Percentiles rank a stretch among this genome's conserved stretches.
phyloP scores from a whole-genome alignment of 2,888 invertebrate species.

The Protodeltote pygarga region DNA sequence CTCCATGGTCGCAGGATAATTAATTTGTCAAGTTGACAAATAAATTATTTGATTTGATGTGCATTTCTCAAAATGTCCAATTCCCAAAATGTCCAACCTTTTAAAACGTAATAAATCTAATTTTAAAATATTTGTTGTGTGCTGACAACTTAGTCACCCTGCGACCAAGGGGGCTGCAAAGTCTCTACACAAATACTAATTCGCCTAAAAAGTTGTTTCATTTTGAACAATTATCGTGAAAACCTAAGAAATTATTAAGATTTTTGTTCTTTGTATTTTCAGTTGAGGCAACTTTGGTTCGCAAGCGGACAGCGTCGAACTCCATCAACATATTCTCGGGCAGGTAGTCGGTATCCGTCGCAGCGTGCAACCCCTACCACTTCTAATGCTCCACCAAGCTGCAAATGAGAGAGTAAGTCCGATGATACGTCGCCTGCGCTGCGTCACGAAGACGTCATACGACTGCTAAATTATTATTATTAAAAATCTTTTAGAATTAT shows the following conservation, averaged over 20 bases:
- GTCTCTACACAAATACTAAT: too few species aligned
- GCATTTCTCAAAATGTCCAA: too few species aligned
- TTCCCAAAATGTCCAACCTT: too few species aligned
- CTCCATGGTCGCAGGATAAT: too few species aligned
- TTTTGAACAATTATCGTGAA: too few species aligned
- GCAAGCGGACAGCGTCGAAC: slow-evolving; percentile 91
- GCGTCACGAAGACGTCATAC: slow-evolving; percentile 34
- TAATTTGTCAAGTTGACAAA: too few species aligned
- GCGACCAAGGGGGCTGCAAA: too few species aligned
- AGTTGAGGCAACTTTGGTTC: slow-evolving; percentile 91
- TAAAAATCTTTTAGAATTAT: slow-evolving; percentile 35
- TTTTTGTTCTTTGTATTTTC: slow-evolving; percentile 65
- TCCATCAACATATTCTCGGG: slow-evolving; percentile 92
- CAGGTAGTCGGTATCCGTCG: slow-evolving; percentile 85
- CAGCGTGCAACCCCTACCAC: slow-evolving; percentile 42
- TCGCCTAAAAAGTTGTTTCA: too few species aligned
- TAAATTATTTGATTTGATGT: too few species aligned
- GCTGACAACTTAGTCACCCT: too few species aligned
- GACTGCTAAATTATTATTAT: slow-evolving; percentile 50
- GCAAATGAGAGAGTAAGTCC: slow-evolving; percentile 20
- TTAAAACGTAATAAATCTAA: too few species aligned
- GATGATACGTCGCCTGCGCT: slow-evolving; percentile 25
- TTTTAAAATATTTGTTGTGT: too few species aligned
- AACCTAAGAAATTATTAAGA: background rate
- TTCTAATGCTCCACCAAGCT: slow-evolving; percentile 34